Evolutionary conservation across 2,113 vertebrate genomes (phyloP).

Genomic region (Rhegmatorhina hoffmannsi): DNA sequence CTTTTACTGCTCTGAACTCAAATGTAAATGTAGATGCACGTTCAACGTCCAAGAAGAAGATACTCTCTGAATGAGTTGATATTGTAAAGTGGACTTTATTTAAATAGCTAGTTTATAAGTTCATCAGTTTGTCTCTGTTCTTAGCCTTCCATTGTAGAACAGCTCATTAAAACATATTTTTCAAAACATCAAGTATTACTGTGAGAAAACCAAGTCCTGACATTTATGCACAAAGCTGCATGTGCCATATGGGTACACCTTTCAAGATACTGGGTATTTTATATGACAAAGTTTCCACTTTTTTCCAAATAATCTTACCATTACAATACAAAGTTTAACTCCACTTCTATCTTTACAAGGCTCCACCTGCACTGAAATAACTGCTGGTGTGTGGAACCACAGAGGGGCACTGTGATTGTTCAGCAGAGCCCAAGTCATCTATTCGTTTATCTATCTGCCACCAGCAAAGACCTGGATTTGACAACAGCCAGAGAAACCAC

Average conservation of each 20-base stretch:
- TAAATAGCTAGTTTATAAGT: neutral
- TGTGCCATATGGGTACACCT: neutral
- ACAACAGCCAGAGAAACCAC: neutral
- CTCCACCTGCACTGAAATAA: neutral
- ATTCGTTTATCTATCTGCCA: neutral
- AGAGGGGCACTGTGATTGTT: neutral
- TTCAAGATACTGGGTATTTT: neutral
- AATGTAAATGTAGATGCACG: neutral
- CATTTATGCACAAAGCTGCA: neutral
- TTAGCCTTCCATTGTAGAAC: neutral
- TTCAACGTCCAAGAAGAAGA: neutral
- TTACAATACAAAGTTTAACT: neutral
- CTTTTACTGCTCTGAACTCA: neutral
- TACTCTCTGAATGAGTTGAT: neutral
- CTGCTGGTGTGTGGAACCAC: neutral
- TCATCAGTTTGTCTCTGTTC: neutral
- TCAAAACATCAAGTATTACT: neutral
- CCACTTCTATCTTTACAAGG: neutral
- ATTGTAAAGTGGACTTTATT: neutral
- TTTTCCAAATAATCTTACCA: neutral
- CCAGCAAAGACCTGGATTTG: neutral
- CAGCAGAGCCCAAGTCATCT: neutral
- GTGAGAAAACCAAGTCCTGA: neutral
- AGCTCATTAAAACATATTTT: neutral
- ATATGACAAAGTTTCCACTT: neutral